Percentiles rank a stretch among this genome's conserved stretches.
phyloP scores from a whole-genome alignment of 1,140 invertebrate species.

The Nebria ingens region DNA sequence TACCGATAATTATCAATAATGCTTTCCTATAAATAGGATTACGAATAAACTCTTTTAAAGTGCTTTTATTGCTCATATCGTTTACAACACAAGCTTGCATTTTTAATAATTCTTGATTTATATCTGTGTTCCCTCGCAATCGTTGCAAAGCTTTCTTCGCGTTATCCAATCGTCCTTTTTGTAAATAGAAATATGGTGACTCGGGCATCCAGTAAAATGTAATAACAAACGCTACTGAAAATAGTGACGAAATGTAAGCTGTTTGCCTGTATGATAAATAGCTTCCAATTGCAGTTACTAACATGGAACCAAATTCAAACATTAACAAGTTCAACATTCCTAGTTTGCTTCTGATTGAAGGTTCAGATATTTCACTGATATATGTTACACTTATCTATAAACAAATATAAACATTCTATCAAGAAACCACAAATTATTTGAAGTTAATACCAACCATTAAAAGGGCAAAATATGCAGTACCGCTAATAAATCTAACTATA shows the following conservation, averaged over 20 bases:
- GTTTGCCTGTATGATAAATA: background rate
- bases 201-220: conserved; percentile 7
- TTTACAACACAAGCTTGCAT: background rate
- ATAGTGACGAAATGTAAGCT: no score
- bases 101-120: background rate
- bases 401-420: background rate
- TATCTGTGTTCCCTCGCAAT: background rate
- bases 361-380: conserved; percentile 6
- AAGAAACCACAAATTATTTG: no score
- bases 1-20: background rate
- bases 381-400: background rate
- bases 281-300: background rate
- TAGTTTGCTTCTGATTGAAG: background rate
- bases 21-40: background rate
- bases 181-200: background rate
- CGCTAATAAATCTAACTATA: background rate
- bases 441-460: no score
- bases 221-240: background rate
- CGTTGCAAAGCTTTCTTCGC: background rate
- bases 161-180: background rate
- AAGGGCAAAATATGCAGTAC: background rate
- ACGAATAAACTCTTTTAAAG: background rate
- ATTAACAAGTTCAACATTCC: background rate
- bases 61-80: background rate
- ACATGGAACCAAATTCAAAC: background rate